phyloP scores from a whole-genome alignment of 2,888 invertebrate species.

The Euproctis similis region DNA sequence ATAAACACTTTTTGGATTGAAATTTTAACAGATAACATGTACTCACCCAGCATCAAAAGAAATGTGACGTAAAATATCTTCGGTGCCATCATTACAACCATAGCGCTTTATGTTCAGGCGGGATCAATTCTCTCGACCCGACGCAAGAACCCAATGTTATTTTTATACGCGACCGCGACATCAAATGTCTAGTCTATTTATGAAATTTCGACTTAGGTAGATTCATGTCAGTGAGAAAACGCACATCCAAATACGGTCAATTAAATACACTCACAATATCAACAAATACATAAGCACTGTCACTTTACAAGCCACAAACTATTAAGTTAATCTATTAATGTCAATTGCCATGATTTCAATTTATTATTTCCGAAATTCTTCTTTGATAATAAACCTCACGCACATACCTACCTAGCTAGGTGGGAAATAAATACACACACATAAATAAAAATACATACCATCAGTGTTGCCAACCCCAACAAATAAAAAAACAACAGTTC shows the following conservation, averaged over 20 bases:
- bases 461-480: too few species aligned
- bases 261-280: conserved; percentile 24
- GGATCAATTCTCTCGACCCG: conserved; percentile 46
- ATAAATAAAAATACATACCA: too few species aligned
- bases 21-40: too few species aligned
- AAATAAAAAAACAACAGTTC: too few species aligned
- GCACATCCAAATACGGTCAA: conserved; percentile 41
- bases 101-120: conserved; percentile 30
- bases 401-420: too few species aligned
- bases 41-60: conserved; percentile 49
- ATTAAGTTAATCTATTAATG: conserved; percentile 22
- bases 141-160: conserved; percentile 64
- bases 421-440: too few species aligned
- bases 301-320: too few species aligned
- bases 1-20: too few species aligned
- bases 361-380: too few species aligned
- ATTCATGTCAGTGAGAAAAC: conserved; percentile 62
- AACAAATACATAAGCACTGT: conserved; percentile 12
- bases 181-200: conserved; percentile 68
- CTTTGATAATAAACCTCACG: too few species aligned
- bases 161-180: conserved; percentile 70
- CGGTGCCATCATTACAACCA: conserved; percentile 40
- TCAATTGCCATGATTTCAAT: conserved; percentile 35
- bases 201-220: conserved; percentile 61
- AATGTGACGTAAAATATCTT: conserved; percentile 31